These are phyloP conservation scores for Rotaria magnacalcarata DNA, from an alignment of 2,888 invertebrate genomes.

Conservation along the genomic window DNA sequence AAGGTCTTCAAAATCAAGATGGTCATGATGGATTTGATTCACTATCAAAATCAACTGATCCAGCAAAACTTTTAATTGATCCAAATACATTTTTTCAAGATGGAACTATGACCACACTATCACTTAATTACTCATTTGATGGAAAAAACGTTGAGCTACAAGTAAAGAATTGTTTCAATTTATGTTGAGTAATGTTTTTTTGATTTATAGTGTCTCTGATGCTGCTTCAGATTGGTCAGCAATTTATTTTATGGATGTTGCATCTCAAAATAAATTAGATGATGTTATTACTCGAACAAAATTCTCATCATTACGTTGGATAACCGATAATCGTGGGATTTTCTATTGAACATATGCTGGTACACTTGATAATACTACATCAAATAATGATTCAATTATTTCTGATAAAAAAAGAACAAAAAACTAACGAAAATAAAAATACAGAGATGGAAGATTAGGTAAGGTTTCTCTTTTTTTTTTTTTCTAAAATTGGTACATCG, in stretches of 20 bases:
- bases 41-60: slow-evolving; percentile 68
- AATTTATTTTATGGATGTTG: slow-evolving; percentile 63
- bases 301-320: slow-evolving; percentile 85
- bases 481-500: too few species aligned
- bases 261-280: slow-evolving; percentile 70
- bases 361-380: background rate
- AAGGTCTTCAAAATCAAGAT: slow-evolving; percentile 88
- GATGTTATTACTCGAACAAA: slow-evolving; percentile 78
- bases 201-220: slow-evolving; percentile 60
- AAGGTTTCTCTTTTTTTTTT: too few species aligned
- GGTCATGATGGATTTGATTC: slow-evolving; percentile 41
- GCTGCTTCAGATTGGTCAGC: slow-evolving; percentile 95
- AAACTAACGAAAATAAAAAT: too few species aligned
- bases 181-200: too few species aligned
- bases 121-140: slow-evolving; percentile 57
- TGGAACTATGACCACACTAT: slow-evolving; percentile 56
- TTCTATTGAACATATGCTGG: slow-evolving; percentile 70
- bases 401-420: background rate
- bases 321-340: slow-evolving; percentile 84
- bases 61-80: slow-evolving; percentile 78
- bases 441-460: too few species aligned
- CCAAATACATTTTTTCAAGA: slow-evolving; percentile 85
- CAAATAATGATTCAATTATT: background rate
- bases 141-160: slow-evolving; percentile 79
- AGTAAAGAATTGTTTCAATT: slow-evolving; percentile 68